Percentiles rank a stretch among this genome's conserved stretches.
Conservation (phyloP, 2,797 vertebrate genomes). For the Morelia viridis region DNA sequence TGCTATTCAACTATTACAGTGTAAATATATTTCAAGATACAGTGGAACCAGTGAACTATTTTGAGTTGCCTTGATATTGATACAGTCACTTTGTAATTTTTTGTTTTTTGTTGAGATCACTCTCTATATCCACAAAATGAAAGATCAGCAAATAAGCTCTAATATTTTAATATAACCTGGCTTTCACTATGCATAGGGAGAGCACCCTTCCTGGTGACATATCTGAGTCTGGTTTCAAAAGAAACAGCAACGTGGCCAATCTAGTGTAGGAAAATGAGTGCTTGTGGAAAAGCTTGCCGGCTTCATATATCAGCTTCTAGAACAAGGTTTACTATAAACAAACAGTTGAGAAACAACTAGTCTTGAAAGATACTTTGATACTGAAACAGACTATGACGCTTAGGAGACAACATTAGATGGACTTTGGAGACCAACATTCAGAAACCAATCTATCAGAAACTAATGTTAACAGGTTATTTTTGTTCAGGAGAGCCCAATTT, state of each 20-base stretch:
- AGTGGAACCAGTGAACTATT: background rate
- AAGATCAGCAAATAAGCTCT: background rate
- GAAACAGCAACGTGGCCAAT: background rate
- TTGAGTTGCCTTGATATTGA: background rate
- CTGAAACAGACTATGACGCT: background rate
- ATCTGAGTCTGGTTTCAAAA: background rate
- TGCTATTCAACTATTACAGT: background rate
- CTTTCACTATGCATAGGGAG: background rate
- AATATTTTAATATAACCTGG: background rate
- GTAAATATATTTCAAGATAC: background rate
- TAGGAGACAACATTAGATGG: background rate
- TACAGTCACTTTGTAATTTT: background rate
- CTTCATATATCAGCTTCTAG: background rate
- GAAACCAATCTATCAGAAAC: background rate
- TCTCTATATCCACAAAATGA: background rate
- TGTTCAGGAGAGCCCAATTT: too few relatives aligned
- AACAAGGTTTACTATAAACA: background rate
- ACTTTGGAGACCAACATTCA: background rate
- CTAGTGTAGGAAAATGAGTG: too few relatives aligned
- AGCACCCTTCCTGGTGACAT: background rate
- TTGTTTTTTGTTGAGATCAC: background rate
- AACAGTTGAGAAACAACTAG: background rate
- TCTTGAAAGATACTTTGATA: background rate
- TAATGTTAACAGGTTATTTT: background rate
- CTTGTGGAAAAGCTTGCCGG: background rate